Evolutionary conservation across 2,797 vertebrate species (phyloP), one percentile per base, ranked within the genome.

Genomic region (Australoheros facetus): DNA sequence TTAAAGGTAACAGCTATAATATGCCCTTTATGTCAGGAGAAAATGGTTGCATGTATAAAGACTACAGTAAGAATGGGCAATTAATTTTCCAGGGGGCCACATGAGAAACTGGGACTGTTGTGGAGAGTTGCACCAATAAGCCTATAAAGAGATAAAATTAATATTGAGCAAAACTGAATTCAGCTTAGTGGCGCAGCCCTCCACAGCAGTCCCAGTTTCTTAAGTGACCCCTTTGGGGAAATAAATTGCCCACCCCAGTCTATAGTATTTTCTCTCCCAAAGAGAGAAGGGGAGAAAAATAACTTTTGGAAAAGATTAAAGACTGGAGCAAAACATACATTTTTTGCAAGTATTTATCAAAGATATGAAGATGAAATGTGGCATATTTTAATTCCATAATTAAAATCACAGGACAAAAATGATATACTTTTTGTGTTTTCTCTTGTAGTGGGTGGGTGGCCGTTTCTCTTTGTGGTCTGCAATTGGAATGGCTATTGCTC

Each of bases 381-480:
- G 45, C 17, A 23, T 51, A 51, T 53, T 69, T 51, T 69, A 69
- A 69, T 51, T 69, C 7, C 1, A 32, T 0, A 32, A 11, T 0
- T 69, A 51, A 51, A 69, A 51, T 51, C 17, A 51, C 51, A 28
- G 45, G 26, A 19, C 5, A 17, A 69, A 28, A 69, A 4, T 4
- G 0, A 51, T 30, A 1, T 26, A 26, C 54, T 30, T 28, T 71
- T 19, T 53, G 4, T 14, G 16, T 87, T 59, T 80, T 88, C 16
- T 92, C 74, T 94, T 92, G 56, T 82, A 99, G 98, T 99, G 98
- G 98, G 98, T 99, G 62, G 98, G 98, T 76, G 98, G 98, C 21
- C 97, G 98, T 77, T 99, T 98, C 89, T 99, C 98, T 4, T 86
- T 99, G 78, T 99, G 98, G 98, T 99, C 98, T 71, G 98, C 98